Percentiles rank a stretch among this genome's conserved stretches.
Conservation (phyloP, 2,113 vertebrate genomes). For the Scalopus aquaticus region DNA sequence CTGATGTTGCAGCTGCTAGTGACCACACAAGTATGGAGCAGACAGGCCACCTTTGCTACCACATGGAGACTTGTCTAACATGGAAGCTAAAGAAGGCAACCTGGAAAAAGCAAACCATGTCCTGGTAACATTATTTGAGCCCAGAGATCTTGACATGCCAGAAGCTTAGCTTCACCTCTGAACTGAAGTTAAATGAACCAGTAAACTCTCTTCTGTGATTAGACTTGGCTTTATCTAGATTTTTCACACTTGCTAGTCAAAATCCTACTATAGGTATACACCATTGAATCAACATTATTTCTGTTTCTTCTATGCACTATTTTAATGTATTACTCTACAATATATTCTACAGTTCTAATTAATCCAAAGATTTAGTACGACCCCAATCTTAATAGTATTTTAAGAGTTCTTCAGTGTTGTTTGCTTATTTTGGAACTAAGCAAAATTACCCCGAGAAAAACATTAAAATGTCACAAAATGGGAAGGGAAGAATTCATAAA, state of each 20-base stretch:
- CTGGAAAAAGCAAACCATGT: neutral
- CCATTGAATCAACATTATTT: slow-evolving; percentile 23
- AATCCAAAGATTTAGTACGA: neutral
- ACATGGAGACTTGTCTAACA: neutral
- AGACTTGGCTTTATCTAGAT: neutral
- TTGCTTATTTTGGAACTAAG: neutral
- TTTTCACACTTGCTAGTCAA: slow-evolving; percentile 8
- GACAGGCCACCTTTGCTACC: neutral
- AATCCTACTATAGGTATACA: neutral
- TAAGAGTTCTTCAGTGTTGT: neutral
- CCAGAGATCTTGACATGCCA: neutral
- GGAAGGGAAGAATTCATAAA: neutral
- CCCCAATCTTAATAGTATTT: neutral
- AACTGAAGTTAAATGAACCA: neutral
- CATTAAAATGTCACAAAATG: neutral
- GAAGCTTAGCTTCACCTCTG: neutral
- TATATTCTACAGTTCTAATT: neutral
- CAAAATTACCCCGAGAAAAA: neutral
- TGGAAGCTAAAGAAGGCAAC: neutral
- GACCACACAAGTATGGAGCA: neutral
- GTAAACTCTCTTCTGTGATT: slow-evolving; percentile 10
- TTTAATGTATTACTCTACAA: neutral
- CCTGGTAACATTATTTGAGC: neutral
- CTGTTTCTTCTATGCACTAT: neutral
- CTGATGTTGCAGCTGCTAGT: neutral